A percentile compares a stretch with the other conserved stretches of the same genome.
Evolutionary conservation across 2,888 invertebrate genomes (phyloP).

Genomic region (Cephus nigrinus): DNA sequence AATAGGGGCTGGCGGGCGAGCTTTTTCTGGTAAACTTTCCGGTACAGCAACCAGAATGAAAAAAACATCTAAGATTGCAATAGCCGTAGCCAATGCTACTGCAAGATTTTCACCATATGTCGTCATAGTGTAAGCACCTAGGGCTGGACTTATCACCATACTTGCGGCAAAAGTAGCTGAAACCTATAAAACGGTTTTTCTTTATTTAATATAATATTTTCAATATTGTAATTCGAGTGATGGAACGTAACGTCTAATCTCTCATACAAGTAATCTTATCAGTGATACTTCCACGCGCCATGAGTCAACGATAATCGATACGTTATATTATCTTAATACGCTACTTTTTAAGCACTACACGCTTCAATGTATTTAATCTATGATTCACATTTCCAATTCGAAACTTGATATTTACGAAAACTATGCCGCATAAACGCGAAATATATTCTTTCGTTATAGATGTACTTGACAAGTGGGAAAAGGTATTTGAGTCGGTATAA

Average conservation of each 20-base stretch:
- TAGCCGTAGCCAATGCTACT: slow-evolving; percentile 94
- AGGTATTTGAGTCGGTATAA: too few relatives aligned
- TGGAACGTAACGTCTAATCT: not conserved
- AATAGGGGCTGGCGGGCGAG: slow-evolving; percentile 80
- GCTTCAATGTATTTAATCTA: not conserved
- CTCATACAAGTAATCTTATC: not conserved
- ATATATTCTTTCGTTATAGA: not conserved
- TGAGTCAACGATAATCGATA: not conserved
- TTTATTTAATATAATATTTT: not conserved
- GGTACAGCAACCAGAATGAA: slow-evolving; percentile 98
- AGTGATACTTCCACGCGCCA: not conserved
- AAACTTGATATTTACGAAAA: not conserved
- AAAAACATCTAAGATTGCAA: slow-evolving; percentile 96
- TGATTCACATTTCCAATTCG: not conserved
- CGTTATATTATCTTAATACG: not conserved
- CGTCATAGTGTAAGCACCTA: slow-evolving; percentile 91
- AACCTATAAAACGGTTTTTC: slow-evolving; percentile 65
- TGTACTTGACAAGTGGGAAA: too few relatives aligned
- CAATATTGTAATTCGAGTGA: not conserved
- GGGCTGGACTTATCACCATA: slow-evolving; percentile 97
- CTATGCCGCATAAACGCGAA: not conserved
- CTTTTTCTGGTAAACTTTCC: slow-evolving; percentile 96
- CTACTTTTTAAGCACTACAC: not conserved
- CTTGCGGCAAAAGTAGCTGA: slow-evolving; percentile 99
- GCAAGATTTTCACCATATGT: slow-evolving; percentile 78